Conservation (phyloP, 1,140 invertebrate species). For the Ylistrum balloti region DNA sequence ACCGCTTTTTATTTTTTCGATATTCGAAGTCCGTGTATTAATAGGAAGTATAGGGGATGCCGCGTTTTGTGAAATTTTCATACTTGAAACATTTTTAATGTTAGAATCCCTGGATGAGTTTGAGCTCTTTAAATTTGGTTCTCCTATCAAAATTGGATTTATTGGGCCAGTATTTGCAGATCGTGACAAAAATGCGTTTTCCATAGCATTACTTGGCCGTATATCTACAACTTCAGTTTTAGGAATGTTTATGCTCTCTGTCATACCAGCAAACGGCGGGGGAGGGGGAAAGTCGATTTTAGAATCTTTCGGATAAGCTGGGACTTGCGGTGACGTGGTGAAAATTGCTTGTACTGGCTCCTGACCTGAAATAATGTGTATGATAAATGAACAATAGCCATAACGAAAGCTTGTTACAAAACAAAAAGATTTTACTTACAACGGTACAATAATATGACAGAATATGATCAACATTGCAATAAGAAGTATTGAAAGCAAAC, state of each 20-base stretch:
- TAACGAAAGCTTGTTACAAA: too few relatives aligned
- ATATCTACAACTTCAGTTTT: constrained; percentile 7
- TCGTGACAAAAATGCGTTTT: neutral
- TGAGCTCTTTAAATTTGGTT: neutral
- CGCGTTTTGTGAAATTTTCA: neutral
- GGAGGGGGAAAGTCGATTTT: constrained; percentile 15
- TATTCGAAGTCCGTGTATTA: neutral
- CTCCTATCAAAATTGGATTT: neutral
- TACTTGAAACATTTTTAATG: neutral
- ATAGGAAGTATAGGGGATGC: neutral
- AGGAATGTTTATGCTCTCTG: constrained; percentile 19
- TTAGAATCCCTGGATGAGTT: neutral
- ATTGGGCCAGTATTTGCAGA: neutral
- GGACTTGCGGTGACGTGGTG: neutral
- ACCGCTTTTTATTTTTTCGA: neutral
- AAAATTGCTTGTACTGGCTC: constrained; percentile 17
- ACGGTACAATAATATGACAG: too few relatives aligned
- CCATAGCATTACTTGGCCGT: neutral
- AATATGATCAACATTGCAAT: too few relatives aligned
- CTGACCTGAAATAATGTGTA: constrained; percentile 18
- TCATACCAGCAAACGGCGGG: constrained; percentile 20
- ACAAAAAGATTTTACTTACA: too few relatives aligned
- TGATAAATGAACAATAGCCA: neutral
- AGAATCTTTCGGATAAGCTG: neutral
- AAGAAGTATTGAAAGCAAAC: too few relatives aligned